phyloP scores from a whole-genome alignment of 2,113 vertebrate genomes.

The Xyrauchen texanus region DNA sequence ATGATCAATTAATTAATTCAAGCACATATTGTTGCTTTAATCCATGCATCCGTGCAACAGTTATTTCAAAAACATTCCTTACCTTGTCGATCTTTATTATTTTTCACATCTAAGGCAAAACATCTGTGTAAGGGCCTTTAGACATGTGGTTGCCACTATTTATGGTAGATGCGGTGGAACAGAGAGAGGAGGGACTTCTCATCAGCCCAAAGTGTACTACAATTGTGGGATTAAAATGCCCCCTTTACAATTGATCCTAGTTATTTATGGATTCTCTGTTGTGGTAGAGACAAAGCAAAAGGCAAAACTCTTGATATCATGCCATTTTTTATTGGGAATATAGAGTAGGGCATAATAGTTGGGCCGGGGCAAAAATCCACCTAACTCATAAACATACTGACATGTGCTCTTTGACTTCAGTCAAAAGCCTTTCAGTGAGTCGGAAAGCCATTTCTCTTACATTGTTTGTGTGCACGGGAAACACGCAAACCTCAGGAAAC shows the following conservation, averaged over 20 bases:
- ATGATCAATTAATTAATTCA: not conserved
- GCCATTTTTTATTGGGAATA: not conserved
- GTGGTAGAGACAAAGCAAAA: conserved; percentile 15
- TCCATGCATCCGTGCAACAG: not conserved
- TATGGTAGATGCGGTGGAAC: conserved; percentile 56
- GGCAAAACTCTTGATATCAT: conserved; percentile 27
- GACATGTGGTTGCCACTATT: conserved; percentile 55
- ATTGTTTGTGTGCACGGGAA: conserved; percentile 77
- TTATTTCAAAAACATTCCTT: not conserved
- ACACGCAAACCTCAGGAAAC: conserved; percentile 82
- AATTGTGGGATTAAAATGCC: conserved; percentile 20
- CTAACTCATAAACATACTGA: conserved; percentile 6
- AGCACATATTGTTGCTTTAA: not conserved
- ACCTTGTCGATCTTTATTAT: not conserved
- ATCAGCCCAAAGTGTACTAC: conserved; percentile 73
- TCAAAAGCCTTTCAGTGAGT: conserved; percentile 68
- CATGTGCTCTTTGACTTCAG: conserved; percentile 65
- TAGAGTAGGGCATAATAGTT: not conserved
- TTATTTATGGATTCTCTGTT: conserved; percentile 26
- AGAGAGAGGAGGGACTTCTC: conserved; percentile 68
- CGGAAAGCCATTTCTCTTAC: conserved; percentile 80
- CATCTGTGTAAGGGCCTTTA: conserved; percentile 59
- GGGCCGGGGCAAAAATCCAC: not conserved
- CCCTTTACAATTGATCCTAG: conserved; percentile 23
- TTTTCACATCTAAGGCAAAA: not conserved